phyloP scores from a whole-genome alignment of 2,797 vertebrate species.

The Alectoris magna region DNA sequence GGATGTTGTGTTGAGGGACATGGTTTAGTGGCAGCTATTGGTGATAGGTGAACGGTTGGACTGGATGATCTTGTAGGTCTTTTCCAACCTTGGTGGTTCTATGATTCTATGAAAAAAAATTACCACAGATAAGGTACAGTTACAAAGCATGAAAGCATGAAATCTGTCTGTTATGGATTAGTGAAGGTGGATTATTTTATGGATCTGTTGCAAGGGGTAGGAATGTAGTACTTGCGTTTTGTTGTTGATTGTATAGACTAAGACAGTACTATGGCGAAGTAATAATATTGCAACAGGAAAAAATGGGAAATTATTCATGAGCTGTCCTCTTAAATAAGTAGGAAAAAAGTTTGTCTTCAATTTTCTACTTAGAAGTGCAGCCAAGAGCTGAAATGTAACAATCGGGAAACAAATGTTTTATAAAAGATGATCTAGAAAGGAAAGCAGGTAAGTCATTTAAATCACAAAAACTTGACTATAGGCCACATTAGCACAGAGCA shows the following conservation, averaged over 20 bases:
- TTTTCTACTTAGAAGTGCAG: neutral
- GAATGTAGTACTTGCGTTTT: neutral
- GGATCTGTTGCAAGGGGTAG: neutral
- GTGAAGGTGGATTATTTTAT: neutral
- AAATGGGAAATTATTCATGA: neutral
- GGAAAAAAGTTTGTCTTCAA: neutral
- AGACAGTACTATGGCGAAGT: neutral
- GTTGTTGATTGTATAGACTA: neutral
- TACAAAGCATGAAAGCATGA: neutral
- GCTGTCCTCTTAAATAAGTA: neutral
- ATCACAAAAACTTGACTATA: neutral
- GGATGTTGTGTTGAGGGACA: no score
- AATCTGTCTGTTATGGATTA: neutral
- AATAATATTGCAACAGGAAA: neutral
- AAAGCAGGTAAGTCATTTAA: neutral
- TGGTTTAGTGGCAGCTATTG: no score
- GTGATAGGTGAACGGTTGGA: no score
- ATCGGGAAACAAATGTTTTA: neutral
- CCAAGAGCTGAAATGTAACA: neutral
- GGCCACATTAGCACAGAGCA: fast-evolving
- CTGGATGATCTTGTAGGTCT: no score
- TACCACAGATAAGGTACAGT: neutral
- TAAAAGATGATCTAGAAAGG: neutral
- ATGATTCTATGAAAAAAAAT: neutral
- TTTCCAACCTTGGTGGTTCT: no score